Evolutionary conservation across 2,797 vertebrate genomes (phyloP), one percentile per base, ranked within the genome.

Genomic region (Masticophis lateralis): DNA sequence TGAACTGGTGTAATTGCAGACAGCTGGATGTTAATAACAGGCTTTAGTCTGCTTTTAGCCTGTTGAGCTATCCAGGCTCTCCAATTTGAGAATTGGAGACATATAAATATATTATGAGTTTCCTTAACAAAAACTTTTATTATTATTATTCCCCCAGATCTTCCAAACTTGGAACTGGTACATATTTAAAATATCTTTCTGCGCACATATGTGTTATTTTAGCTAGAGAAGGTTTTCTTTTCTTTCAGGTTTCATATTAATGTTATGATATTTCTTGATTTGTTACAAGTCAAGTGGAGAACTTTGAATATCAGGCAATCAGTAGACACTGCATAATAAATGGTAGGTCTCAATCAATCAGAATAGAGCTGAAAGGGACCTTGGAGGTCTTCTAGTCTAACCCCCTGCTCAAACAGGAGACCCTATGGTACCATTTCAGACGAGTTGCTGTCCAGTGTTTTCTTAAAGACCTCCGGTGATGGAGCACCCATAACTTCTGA

Each of bases 341-440:
- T 86, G 20, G 95, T 79, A 96, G 95, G 59, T 25, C 22, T 60
- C 59, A 25, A 25, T 60, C 59, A 60, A 60, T 25, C 59, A 60
- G 59, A 60, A 60, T 8, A 60, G 22, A 25, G 59, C 59, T 60
- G 57, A 20, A 59, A 59, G 20, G 57, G 20, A 59, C 57, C 20
- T 59, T 59, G 20, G 14, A 59, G 57, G 57, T 22, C 57, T 59
- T 59, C 57, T 59, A 59, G 20, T 59, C 59, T 22, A 60, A 3
- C 59, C 59, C 18, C 59, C 18, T 59, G 1, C 57, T 59, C 57
- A 59, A 20, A 5, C 18, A 59, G 57, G 57, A 59, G 18, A 7
- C 18, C 57, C 59, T 60, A 60, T 51, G 47, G 47, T 8, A 63
- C 61, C 61, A 28, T 66, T 61, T 13, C 22, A 28, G 61, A n/a